Conservation (phyloP, 2,888 invertebrate species). For the Drosophila formosana region DNA sequence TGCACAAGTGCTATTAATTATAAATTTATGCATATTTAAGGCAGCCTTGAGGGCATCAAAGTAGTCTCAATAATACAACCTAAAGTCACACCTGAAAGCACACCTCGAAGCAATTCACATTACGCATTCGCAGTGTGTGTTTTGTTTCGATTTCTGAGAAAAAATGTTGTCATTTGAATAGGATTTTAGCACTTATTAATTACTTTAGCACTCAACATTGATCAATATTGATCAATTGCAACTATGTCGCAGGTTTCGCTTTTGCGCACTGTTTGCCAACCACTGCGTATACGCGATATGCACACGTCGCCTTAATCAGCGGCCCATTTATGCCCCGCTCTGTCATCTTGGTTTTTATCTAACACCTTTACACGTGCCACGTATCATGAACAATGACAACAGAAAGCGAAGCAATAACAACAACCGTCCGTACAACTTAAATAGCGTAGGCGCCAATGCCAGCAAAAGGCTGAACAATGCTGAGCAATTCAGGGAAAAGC, state of each 20-base stretch:
- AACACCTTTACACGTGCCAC: conserved; percentile 57
- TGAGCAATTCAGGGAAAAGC: conserved; percentile 16
- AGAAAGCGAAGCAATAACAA: conserved; percentile 12
- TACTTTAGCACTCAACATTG: neutral
- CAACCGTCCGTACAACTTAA: conserved; percentile 1
- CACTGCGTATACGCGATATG: conserved; percentile 26
- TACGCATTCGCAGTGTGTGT: conserved; percentile 17
- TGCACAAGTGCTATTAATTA: neutral
- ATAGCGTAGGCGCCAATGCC: conserved; percentile 24
- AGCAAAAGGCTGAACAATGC: conserved; percentile 7
- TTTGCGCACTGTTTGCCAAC: neutral
- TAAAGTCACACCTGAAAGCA: neutral
- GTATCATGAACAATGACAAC: conserved; percentile 18
- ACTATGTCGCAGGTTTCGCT: conserved; percentile 6
- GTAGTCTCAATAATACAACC: neutral
- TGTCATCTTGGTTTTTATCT: conserved; percentile 27
- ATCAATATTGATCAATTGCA: conserved; percentile 13
- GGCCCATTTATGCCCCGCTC: conserved; percentile 4
- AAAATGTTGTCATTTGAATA: neutral
- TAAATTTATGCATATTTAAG: conserved; percentile 6
- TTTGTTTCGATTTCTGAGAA: neutral
- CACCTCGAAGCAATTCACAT: neutral
- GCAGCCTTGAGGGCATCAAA: conserved; percentile 4
- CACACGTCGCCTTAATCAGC: conserved; percentile 11
- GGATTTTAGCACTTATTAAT: conserved; percentile 18